Conservation (phyloP, 1,140 invertebrate species). For the Bombus difficillimus region DNA sequence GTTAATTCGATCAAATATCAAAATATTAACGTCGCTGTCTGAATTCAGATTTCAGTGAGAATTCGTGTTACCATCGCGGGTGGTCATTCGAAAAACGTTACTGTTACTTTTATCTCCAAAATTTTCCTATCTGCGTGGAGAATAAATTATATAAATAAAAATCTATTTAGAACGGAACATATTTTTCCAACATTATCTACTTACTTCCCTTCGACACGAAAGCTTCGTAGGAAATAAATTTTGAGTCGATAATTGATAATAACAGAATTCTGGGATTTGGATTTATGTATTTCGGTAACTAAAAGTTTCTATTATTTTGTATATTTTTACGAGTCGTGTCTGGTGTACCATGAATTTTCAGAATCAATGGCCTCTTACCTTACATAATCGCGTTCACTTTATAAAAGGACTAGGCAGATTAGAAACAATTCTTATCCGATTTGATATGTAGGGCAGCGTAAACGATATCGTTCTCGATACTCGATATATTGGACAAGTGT, state of each 20-base stretch:
- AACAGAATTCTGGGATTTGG: background rate
- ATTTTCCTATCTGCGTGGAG: background rate
- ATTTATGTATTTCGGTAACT: background rate
- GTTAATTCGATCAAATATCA: conserved; percentile 31
- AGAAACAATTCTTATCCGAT: no score
- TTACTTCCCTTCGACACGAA: background rate
- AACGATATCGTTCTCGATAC: no score
- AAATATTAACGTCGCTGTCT: background rate
- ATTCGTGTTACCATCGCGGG: conserved; percentile 9
- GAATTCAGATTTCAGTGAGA: background rate
- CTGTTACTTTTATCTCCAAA: conserved; percentile 32
- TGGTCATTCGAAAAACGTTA: conserved; percentile 24
- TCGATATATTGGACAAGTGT: no score
- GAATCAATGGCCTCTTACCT: no score
- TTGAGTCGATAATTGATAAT: background rate
- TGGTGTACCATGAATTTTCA: no score
- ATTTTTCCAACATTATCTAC: background rate
- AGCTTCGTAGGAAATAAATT: background rate
- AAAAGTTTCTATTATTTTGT: no score
- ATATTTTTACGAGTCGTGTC: no score
- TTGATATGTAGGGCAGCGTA: no score
- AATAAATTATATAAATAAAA: background rate
- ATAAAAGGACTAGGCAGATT: no score
- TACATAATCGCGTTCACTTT: no score
- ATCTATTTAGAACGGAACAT: background rate